Percentiles rank a stretch among this genome's conserved stretches.
These are phyloP conservation scores for Heliconius ismenius DNA, from an alignment of 2,888 invertebrate species.

Conservation along the genomic window DNA sequence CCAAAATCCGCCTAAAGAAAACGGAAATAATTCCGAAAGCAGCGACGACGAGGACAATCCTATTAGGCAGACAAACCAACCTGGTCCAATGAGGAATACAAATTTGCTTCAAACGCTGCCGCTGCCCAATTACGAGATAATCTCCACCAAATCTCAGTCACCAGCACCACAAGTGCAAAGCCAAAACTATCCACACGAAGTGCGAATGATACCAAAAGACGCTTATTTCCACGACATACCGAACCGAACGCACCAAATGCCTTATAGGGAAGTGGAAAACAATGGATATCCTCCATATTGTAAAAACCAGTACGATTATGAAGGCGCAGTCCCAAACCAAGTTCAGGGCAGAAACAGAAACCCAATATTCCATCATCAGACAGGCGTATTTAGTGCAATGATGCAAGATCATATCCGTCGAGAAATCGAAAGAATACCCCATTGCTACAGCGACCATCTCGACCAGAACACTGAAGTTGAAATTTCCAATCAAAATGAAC, in stretches of 20 bases:
- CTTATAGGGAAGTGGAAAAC: slow-evolving; percentile 62
- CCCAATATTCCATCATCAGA: slow-evolving; percentile 72
- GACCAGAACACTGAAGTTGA: slow-evolving; percentile 77
- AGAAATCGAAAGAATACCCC: slow-evolving; percentile 78
- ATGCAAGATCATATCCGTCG: slow-evolving; percentile 79
- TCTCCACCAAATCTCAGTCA: slow-evolving; percentile 71
- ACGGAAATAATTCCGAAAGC: slow-evolving; percentile 80
- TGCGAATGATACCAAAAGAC: slow-evolving; percentile 80
- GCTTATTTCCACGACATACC: slow-evolving; percentile 84
- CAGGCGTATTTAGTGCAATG: slow-evolving; percentile 77
- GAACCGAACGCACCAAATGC: slow-evolving; percentile 71
- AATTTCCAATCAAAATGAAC: slow-evolving; percentile 72
- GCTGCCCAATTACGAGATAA: slow-evolving; percentile 82
- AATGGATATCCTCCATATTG: slow-evolving; percentile 61
- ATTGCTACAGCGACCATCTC: slow-evolving; percentile 74
- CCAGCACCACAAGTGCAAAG: slow-evolving; percentile 61
- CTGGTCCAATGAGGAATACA: slow-evolving; percentile 81
- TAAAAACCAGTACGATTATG: slow-evolving; percentile 64
- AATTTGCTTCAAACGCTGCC: slow-evolving; percentile 78
- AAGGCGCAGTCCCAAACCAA: slow-evolving; percentile 62
- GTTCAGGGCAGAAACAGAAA: slow-evolving; percentile 69
- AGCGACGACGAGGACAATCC: slow-evolving; percentile 82
- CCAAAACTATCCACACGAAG: slow-evolving; percentile 55
- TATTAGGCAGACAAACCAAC: slow-evolving; percentile 71
- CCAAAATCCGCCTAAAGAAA: slow-evolving; percentile 73